phyloP scores from a whole-genome alignment of 2,113 vertebrate species.

The Periophthalmus modestus region DNA sequence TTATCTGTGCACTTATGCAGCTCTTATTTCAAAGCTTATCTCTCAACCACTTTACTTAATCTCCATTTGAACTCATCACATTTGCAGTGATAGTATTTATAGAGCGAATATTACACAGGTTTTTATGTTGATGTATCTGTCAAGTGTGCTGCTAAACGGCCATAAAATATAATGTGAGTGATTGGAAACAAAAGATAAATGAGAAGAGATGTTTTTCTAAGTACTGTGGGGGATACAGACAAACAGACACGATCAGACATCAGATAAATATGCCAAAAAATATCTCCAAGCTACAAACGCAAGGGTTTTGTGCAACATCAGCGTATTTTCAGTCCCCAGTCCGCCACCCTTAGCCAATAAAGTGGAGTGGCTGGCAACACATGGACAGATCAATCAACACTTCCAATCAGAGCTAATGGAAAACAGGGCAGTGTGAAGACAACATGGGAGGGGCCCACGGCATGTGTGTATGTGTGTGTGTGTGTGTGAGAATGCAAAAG shows the following conservation, averaged over 20 bases:
- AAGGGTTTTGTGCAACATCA: constrained; percentile 41
- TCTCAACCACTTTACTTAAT: constrained; percentile 4
- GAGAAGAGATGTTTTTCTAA: neutral
- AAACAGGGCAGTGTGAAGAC: constrained; percentile 36
- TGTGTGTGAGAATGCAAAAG: neutral
- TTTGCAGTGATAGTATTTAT: constrained; percentile 6
- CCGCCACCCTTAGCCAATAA: constrained; percentile 48
- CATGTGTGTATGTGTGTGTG: too few relatives aligned
- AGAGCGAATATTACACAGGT: constrained; percentile 3
- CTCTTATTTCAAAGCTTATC: constrained; percentile 1
- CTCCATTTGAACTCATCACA: constrained; percentile 4
- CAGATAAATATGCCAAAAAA: constrained; percentile 3
- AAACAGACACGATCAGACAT: constrained; percentile 9
- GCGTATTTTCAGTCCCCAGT: constrained; percentile 29
- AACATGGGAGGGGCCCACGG: neutral
- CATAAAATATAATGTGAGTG: constrained; percentile 1
- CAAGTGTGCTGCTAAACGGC: neutral
- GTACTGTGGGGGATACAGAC: neutral
- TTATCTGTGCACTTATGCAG: neutral
- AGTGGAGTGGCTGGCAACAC: constrained; percentile 60
- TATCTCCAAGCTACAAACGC: constrained; percentile 8
- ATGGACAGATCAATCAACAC: constrained; percentile 63
- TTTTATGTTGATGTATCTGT: constrained; percentile 7
- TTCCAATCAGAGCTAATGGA: constrained; percentile 65
- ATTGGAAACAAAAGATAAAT: neutral